phyloP scores from a whole-genome alignment of 92 coral and sea anemone species.

The Paragorgia papillata region DNA sequence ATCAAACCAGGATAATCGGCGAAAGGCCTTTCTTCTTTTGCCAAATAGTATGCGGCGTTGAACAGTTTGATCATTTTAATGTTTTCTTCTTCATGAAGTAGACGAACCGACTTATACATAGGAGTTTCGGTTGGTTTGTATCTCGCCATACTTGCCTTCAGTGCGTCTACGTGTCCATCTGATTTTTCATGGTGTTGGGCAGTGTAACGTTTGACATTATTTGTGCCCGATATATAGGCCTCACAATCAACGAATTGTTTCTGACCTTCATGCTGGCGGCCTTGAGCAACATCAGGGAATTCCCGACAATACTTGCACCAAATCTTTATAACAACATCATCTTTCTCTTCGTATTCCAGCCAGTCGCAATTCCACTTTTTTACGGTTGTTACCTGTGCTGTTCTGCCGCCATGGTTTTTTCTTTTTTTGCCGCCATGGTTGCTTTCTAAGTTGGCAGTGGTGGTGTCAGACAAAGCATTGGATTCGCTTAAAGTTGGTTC shows the following conservation, averaged over 20 bases:
- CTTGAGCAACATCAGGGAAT: not conserved
- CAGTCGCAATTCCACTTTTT: constrained; percentile 19
- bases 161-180: not conserved
- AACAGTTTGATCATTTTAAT: constrained; percentile 6
- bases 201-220: not conserved
- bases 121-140: constrained; percentile 3
- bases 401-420: constrained; percentile 5
- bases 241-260: not conserved
- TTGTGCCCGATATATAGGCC: constrained; percentile 2
- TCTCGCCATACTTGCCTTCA: not conserved
- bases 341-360: constrained; percentile 12
- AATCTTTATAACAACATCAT: not conserved
- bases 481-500: too few species aligned
- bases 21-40: not conserved
- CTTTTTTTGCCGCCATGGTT: not conserved
- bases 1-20: not conserved
- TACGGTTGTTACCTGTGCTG: constrained; percentile 3
- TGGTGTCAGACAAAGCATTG: too few species aligned
- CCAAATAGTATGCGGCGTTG: not conserved
- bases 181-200: not conserved
- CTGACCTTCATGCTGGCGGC: not conserved
- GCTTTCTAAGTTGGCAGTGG: too few species aligned
- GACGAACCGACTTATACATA: not conserved
- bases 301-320: constrained; percentile 13
- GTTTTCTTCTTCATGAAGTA: not conserved